Percentiles rank a stretch among this genome's conserved stretches.
phyloP scores from a whole-genome alignment of 2,113 vertebrate species.

The Anoura caudifer region DNA sequence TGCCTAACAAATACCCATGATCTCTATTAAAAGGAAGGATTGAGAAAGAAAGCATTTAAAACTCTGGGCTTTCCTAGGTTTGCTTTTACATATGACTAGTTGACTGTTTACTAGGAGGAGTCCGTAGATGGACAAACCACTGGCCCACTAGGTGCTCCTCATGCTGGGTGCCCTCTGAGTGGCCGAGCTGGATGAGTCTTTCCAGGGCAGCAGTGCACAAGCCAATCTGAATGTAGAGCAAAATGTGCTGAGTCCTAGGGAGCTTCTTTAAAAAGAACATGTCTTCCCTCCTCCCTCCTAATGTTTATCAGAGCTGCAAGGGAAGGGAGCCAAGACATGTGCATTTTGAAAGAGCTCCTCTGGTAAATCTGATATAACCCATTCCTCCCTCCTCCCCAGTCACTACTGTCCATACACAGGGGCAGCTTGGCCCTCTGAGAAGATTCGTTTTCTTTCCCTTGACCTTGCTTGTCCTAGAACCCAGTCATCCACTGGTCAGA shows the following conservation, averaged over 20 bases:
- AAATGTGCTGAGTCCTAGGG: background rate
- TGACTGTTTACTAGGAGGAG: background rate
- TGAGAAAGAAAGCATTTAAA: background rate
- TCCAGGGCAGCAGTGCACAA: no score
- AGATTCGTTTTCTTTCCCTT: background rate
- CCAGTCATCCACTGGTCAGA: background rate
- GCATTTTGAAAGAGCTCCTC: background rate
- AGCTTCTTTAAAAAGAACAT: background rate
- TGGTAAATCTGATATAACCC: background rate
- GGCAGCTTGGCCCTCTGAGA: background rate
- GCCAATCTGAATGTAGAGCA: background rate
- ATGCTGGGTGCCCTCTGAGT: fast-evolving
- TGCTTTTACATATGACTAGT: background rate
- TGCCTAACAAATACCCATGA: background rate
- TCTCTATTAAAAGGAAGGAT: background rate
- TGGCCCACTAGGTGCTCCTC: background rate
- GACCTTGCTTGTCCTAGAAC: background rate
- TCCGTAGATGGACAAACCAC: background rate
- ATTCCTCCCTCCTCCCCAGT: background rate
- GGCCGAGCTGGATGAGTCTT: no score
- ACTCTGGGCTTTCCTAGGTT: background rate
- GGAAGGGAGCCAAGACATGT: background rate
- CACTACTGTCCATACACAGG: background rate
- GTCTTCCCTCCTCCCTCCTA: background rate
- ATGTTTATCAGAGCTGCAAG: background rate